These are phyloP conservation scores for Chymomyza caudatula DNA, from an alignment of 2,888 invertebrate species.

Conservation along the genomic window DNA sequence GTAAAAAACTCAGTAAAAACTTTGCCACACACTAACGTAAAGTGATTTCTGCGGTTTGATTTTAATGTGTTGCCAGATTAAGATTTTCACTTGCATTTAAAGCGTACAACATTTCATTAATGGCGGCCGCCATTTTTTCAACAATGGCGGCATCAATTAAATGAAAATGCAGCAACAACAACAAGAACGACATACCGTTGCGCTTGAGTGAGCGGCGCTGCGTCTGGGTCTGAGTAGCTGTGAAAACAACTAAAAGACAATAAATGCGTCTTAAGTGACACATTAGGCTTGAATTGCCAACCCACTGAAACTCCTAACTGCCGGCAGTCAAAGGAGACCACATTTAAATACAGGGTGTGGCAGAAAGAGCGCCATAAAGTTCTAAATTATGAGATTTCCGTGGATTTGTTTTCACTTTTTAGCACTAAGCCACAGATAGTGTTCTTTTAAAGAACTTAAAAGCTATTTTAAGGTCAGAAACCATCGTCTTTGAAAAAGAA, in stretches of 20 bases:
- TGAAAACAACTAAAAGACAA: constrained; percentile 50
- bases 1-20: background rate
- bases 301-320: constrained; percentile 17
- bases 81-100: constrained; percentile 1
- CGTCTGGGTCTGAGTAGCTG: background rate
- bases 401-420: too few relatives aligned
- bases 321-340: background rate
- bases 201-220: background rate
- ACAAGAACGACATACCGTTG: constrained; percentile 19
- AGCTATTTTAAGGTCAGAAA: too few relatives aligned
- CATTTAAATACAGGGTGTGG: constrained; percentile 41
- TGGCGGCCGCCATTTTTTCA: constrained; percentile 66
- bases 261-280: constrained; percentile 70
- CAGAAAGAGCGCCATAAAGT: too few relatives aligned
- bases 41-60: constrained; percentile 21
- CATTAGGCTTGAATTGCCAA: constrained; percentile 59
- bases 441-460: too few relatives aligned
- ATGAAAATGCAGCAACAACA: constrained; percentile 55
- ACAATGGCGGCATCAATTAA: constrained; percentile 70
- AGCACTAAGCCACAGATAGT: too few relatives aligned
- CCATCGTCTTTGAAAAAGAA: too few relatives aligned
- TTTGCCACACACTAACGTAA: constrained; percentile 35
- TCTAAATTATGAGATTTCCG: too few relatives aligned
- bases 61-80: background rate
- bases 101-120: constrained; percentile 2